phyloP scores from a whole-genome alignment of 1,140 invertebrate species.

The Elysia chlorotica region DNA sequence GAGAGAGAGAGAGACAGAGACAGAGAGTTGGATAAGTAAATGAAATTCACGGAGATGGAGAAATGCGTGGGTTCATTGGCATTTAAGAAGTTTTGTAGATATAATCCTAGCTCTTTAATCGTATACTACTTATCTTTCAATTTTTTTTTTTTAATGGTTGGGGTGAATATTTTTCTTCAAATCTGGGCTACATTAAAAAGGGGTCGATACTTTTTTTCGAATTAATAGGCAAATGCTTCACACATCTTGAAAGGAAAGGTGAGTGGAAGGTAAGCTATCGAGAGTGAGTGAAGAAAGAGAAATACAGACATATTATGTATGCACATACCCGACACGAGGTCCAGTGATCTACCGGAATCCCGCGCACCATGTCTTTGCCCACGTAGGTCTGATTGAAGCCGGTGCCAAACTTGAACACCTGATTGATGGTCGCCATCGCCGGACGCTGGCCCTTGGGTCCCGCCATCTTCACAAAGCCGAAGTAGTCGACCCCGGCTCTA shows the following conservation, averaged over 20 bases:
- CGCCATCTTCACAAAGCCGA: neutral
- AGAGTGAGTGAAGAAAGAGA: no score
- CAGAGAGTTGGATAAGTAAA: no score
- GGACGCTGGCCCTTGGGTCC: neutral
- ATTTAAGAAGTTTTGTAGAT: no score
- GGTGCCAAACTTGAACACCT: conserved; percentile 2
- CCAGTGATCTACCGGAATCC: conserved; percentile 18
- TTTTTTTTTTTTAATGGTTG: no score
- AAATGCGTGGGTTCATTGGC: neutral
- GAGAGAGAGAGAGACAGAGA: conserved; percentile 1
- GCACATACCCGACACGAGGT: conserved; percentile 16
- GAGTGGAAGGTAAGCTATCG: neutral
- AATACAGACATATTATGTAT: no score
- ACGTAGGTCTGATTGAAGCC: neutral
- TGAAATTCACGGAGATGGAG: neutral
- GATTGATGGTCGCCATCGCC: conserved; percentile 1
- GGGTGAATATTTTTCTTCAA: no score
- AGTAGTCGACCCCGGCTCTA: neutral
- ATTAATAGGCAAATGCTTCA: neutral
- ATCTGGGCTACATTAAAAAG: no score
- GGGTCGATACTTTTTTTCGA: neutral
- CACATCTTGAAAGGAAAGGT: neutral
- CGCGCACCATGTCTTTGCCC: conserved; percentile 9
- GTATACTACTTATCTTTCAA: no score
- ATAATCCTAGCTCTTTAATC: no score